Conservation (phyloP, 2,113 vertebrate genomes). For the Axis porcinus region DNA sequence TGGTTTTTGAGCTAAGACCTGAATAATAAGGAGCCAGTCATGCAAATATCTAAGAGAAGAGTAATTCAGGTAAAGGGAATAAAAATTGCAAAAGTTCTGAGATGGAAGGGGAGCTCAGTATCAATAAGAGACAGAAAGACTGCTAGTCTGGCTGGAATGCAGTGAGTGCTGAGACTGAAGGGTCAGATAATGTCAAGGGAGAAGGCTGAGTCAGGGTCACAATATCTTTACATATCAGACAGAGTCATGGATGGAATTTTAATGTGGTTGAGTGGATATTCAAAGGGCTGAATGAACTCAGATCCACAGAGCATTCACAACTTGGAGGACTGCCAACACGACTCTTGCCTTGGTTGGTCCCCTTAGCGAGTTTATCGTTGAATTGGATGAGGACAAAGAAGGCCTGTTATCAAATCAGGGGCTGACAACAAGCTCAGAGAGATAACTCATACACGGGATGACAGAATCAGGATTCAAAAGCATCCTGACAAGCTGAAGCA, state of each 20-base stretch:
- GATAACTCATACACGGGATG: not conserved
- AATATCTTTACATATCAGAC: not conserved
- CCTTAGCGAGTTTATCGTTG: conserved; percentile 39
- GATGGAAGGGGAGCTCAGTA: not conserved
- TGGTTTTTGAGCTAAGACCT: not conserved
- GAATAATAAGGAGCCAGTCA: not conserved
- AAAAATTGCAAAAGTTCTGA: not conserved
- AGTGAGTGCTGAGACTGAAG: not conserved
- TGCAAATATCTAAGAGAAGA: not conserved
- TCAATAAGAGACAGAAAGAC: not conserved
- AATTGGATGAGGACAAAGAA: conserved; percentile 38
- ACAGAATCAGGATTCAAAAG: conserved; percentile 39
- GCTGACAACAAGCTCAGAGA: conserved; percentile 27
- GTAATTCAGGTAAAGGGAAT: not conserved
- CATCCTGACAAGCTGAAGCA: conserved; percentile 22
- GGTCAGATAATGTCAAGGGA: not conserved
- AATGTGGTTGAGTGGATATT: not conserved
- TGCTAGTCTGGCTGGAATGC: not conserved
- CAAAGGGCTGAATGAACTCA: not conserved
- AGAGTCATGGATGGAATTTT: not conserved
- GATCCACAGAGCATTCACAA: not conserved
- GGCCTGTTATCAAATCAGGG: conserved; percentile 34
- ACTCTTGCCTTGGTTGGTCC: not conserved
- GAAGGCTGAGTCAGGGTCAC: not conserved
- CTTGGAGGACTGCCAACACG: not conserved